phyloP scores from a whole-genome alignment of 2,888 invertebrate genomes.

The Acleris sparsana region DNA sequence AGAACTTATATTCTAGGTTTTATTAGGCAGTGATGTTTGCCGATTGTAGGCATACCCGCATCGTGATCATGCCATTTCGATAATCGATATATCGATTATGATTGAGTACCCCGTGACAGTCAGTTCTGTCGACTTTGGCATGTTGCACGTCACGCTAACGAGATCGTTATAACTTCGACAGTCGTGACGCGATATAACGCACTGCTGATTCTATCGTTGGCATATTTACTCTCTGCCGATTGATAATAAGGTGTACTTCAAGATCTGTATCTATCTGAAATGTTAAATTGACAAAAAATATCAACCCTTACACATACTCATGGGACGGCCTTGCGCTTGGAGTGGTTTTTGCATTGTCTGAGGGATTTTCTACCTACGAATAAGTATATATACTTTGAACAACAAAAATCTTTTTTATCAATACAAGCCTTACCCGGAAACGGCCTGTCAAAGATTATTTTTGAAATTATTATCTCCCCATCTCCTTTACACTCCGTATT shows the following conservation, averaged over 20 bases:
- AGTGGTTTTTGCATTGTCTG: slow-evolving; percentile 5
- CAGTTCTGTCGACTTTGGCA: slow-evolving; percentile 9
- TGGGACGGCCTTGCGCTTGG: slow-evolving; percentile 4
- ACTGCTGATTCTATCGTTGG: neutral
- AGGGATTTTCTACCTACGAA: neutral
- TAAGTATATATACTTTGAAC: neutral
- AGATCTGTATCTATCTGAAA: no score
- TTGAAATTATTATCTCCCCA: slow-evolving; percentile 15
- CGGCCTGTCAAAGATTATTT: slow-evolving; percentile 16
- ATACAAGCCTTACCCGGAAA: slow-evolving; percentile 2
- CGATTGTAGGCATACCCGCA: no score
- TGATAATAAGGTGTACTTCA: no score
- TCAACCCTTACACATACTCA: slow-evolving; percentile 2
- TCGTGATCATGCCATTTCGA: neutral
- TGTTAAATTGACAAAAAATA: neutral
- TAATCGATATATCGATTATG: slow-evolving; percentile 1
- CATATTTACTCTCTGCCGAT: neutral
- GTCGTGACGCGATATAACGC: slow-evolving; percentile 1
- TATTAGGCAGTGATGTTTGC: no score
- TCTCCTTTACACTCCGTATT: neutral
- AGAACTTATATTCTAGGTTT: neutral
- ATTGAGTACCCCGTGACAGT: slow-evolving; percentile 4
- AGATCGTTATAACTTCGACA: slow-evolving; percentile 31
- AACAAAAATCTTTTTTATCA: slow-evolving; percentile 17
- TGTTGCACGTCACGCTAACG: slow-evolving; percentile 27